phyloP scores from a whole-genome alignment of 1,140 invertebrate genomes.

The Parasteatoda tepidariorum region DNA sequence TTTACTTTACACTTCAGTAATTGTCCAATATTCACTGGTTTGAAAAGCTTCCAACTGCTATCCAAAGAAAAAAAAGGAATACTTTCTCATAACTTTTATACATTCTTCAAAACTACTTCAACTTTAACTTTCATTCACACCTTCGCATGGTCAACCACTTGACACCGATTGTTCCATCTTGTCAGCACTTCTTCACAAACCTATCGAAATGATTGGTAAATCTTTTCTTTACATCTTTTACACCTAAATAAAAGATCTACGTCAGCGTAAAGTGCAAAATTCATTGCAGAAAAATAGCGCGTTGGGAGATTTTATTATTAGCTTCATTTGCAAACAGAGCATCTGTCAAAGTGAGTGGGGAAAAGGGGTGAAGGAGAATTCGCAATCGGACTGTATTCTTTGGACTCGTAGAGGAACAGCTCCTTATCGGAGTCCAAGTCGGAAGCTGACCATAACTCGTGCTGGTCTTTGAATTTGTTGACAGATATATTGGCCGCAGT shows the following conservation, averaged over 20 bases:
- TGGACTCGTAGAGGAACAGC: not conserved
- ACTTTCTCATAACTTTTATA: no score
- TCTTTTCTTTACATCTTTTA: not conserved
- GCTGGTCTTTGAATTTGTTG: constrained; percentile 16
- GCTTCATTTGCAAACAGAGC: constrained; percentile 41
- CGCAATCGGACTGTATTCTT: not conserved
- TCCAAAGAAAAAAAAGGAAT: no score
- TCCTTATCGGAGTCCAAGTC: no score
- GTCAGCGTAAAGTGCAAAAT: constrained; percentile 37
- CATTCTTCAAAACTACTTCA: not conserved
- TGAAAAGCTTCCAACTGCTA: no score
- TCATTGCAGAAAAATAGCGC: constrained; percentile 26
- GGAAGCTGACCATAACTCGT: constrained; percentile 20
- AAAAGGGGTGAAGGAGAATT: not conserved
- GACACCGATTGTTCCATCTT: constrained; percentile 29
- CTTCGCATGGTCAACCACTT: constrained; percentile 24
- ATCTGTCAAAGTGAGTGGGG: constrained; percentile 24
- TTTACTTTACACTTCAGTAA: no score
- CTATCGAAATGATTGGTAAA: constrained; percentile 58
- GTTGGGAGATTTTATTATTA: constrained; percentile 35
- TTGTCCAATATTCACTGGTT: no score
- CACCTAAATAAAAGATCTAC: constrained; percentile 35
- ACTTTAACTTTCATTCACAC: not conserved
- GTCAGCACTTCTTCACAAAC: constrained; percentile 27
- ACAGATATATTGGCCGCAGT: constrained; percentile 51